Evolutionary conservation across 2,888 invertebrate genomes (phyloP).

Genomic region (Thyatira batis): DNA sequence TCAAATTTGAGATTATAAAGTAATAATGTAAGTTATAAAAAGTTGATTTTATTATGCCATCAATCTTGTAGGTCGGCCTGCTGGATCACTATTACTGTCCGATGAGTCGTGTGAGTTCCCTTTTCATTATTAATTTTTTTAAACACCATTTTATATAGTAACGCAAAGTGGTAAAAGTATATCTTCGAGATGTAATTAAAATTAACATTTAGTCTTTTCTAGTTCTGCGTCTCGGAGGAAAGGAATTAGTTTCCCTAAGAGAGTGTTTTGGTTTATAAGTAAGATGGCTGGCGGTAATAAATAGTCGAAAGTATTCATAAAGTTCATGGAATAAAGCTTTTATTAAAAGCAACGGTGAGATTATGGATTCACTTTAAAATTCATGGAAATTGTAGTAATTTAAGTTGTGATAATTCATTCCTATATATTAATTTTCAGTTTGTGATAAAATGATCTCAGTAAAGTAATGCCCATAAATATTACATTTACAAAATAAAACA

Average conservation of each 20-base stretch:
- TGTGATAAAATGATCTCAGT: too few relatives aligned
- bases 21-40: conserved; percentile 73
- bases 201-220: not conserved
- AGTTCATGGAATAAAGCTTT: not conserved
- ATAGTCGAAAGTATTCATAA: not conserved
- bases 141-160: conserved; percentile 9
- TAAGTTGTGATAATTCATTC: not conserved
- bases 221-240: not conserved
- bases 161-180: conserved; percentile 9
- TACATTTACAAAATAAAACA: not conserved
- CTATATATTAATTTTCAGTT: not conserved
- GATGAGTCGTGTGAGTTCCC: conserved; percentile 61
- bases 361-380: too few relatives aligned
- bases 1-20: conserved; percentile 75
- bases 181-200: conserved; percentile 7
- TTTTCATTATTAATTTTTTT: conserved; percentile 30
- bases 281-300: not conserved
- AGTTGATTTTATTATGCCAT: conserved; percentile 74
- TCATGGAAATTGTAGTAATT: too few relatives aligned
- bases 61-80: conserved; percentile 71
- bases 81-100: conserved; percentile 40
- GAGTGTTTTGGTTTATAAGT: not conserved
- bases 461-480: too few relatives aligned
- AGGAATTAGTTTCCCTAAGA: not conserved
- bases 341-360: too few relatives aligned